A percentile compares a stretch with the other conserved stretches of the same genome.
phyloP scores from a whole-genome alignment of 2,888 invertebrate species.

The Acanthoscelides obtectus region DNA sequence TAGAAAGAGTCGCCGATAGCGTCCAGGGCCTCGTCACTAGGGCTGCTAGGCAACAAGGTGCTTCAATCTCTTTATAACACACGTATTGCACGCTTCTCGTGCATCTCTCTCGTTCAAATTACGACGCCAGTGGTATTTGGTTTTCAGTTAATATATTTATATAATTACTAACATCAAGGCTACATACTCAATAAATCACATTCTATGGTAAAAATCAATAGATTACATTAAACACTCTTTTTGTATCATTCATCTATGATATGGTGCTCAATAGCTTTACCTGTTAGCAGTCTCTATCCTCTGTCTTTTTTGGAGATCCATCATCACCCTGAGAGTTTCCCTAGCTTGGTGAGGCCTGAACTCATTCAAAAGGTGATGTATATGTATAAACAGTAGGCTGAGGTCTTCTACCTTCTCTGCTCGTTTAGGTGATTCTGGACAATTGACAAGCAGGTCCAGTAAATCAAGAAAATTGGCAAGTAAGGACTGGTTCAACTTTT shows the following conservation, averaged over 20 bases:
- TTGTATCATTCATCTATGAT: slow-evolving; percentile 91
- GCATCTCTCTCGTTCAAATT: no score
- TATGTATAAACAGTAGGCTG: slow-evolving; percentile 95
- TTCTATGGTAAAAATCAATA: slow-evolving; percentile 91
- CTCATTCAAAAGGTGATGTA: slow-evolving; percentile 97
- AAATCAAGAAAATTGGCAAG: slow-evolving; percentile 92
- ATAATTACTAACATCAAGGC: slow-evolving; percentile 96
- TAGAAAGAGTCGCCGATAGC: no score
- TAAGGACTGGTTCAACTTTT: slow-evolving; percentile 92
- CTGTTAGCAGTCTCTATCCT: slow-evolving; percentile 79
- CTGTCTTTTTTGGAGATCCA: slow-evolving; percentile 90
- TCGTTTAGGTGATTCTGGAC: slow-evolving; percentile 85
- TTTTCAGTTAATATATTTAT: slow-evolving; percentile 99
- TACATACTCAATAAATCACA: slow-evolving; percentile 84
- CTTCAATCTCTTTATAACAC: no score
- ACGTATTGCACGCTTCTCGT: no score
- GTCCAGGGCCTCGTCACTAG: no score
- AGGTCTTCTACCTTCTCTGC: slow-evolving; percentile 94
- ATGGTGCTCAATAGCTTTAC: slow-evolving; percentile 81
- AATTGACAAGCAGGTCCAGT: slow-evolving; percentile 85
- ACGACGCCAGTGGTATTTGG: no score
- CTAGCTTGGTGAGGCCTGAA: slow-evolving; percentile 96
- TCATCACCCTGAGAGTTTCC: slow-evolving; percentile 93
- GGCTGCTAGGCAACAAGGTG: no score
- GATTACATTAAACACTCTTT: slow-evolving; percentile 92